phyloP scores from a whole-genome alignment of 2,888 invertebrate species.

The Tipula vernalis region DNA sequence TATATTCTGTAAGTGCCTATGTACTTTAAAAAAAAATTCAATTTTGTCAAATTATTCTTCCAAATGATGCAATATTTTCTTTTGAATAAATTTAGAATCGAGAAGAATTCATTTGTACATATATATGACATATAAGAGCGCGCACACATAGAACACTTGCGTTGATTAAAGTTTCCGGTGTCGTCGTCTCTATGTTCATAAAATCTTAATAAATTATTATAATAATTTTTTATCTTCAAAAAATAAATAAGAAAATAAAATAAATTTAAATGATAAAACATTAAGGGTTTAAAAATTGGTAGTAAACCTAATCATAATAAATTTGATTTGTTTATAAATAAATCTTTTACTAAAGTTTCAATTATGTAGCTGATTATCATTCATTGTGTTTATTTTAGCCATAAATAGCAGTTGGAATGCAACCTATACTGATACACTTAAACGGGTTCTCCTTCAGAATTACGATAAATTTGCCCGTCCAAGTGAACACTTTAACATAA shows the following conservation, averaged over 20 bases:
- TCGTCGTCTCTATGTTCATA: background rate
- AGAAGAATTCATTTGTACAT: background rate
- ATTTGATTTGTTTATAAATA: background rate
- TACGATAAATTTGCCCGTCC: slow-evolving; percentile 33
- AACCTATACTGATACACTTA: slow-evolving; percentile 42
- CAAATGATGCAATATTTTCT: background rate
- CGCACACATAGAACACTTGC: background rate
- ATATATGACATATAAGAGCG: background rate
- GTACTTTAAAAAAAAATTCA: background rate
- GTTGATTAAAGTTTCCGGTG: background rate
- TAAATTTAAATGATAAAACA: background rate
- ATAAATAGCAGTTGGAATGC: slow-evolving; percentile 40
- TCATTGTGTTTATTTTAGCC: background rate
- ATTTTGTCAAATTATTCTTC: background rate
- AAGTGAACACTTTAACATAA: slow-evolving; percentile 23
- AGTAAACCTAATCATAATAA: background rate
- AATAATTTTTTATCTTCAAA: background rate
- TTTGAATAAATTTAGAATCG: background rate
- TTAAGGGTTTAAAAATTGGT: background rate
- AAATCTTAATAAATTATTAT: background rate
- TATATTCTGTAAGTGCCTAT: background rate
- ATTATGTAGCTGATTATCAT: background rate
- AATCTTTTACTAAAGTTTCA: too few relatives aligned
- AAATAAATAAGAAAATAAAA: background rate
- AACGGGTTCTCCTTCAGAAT: slow-evolving; percentile 42